Base-by-base conservation (phyloP, 1,140 invertebrate genomes). In the Hycleus phaleratus region DNA sequence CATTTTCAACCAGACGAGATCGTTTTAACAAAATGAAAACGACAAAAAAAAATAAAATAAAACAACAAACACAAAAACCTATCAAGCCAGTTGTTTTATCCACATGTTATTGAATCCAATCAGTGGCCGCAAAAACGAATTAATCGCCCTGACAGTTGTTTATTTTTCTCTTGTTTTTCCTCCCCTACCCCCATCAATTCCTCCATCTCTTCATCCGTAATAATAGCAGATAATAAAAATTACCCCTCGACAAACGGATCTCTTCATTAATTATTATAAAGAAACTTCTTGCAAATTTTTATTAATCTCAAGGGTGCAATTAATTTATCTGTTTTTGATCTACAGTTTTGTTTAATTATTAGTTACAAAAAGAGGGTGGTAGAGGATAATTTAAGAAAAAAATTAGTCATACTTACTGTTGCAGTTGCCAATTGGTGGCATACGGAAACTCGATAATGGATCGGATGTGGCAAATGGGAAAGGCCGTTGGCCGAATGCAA, bases 401-500 rank as follows among this genome's bases (percentile, higher is more conserved):
- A 7, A 7, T 11, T 42, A 11, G 39, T 40, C 12, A 8, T 79
- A 90, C 89, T 90, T 76, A 91, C 89, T 91, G 74, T 91, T 88
- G 77, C 88, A 91, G 65, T 89, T 88, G 66, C 83, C 85, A 73
- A 90, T 90, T 68, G 88, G 86, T 46, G 88, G 88, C 84, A 91
- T 90, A 52, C 89, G 79, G 73, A 91, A 91, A 32, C 84, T 83
- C 24, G 87, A 88, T 18, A 91, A 78, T 10, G 88, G 87, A 75
- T 91, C 88, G 38, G 74, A 81, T 67, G 84, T 86, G 44, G 90
- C 86, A 67, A 92, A 88, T 53, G 83, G 82, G 76, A 93, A 91
- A 10, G 90, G 90, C 60, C 91, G 79, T 74, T 93, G 90, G 5
- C 90, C 89, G 70, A 93, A 90, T 56, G 90, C 89, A 74, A 92